A percentile compares a stretch with the other conserved stretches of the same genome.
phyloP scores from a whole-genome alignment of 2,113 vertebrate species.

The Myrmophylax atrothorax region DNA sequence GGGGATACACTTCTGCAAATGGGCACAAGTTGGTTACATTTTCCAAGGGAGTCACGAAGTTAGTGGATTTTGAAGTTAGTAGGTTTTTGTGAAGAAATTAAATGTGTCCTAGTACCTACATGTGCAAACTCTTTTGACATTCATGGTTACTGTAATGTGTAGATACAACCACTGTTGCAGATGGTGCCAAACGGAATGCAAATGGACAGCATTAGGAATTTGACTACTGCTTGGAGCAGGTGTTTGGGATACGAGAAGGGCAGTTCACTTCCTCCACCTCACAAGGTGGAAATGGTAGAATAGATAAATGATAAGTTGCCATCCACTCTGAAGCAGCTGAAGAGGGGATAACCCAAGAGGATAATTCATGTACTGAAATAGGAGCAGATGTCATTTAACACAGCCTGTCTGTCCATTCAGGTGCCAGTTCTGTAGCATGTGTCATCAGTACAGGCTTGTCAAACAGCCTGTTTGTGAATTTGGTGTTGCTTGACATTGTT shows the following conservation, averaged over 20 bases:
- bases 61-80: background rate
- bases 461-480: slow-evolving; percentile 22
- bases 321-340: background rate
- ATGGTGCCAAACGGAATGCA: background rate
- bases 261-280: background rate
- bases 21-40: background rate
- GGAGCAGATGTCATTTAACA: slow-evolving; percentile 33
- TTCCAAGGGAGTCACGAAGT: background rate
- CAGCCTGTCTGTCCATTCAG: background rate
- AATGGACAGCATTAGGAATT: background rate
- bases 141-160: background rate
- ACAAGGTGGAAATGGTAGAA: background rate
- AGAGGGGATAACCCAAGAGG: background rate
- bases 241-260: background rate
- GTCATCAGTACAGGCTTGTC: background rate
- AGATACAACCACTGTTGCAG: background rate
- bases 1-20: background rate
- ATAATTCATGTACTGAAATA: background rate
- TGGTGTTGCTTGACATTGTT: background rate
- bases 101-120: background rate
- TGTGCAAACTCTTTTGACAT: background rate
- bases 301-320: background rate
- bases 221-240: background rate
- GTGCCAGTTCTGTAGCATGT: slow-evolving; percentile 1
- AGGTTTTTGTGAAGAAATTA: background rate